Evolutionary conservation across 37 sponge, comb jelly and placozoan genomes (phyloP).

Genomic region (Crambe crambe): DNA sequence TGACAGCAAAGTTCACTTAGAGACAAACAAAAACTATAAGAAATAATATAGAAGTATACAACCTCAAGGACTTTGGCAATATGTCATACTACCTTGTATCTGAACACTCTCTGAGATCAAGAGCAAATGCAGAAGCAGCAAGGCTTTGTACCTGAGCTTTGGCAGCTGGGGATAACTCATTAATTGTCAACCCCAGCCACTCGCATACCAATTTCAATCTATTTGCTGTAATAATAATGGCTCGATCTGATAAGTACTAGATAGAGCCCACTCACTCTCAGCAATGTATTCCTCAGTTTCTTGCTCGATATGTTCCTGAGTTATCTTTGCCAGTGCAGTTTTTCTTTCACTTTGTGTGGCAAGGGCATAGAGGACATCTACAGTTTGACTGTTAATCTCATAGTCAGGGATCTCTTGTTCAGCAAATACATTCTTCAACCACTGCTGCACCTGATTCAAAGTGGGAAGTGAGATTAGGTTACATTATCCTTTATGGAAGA

Average conservation of each 20-base stretch:
- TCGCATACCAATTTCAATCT: slow-evolving; percentile 33
- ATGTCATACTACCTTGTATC: slow-evolving; percentile 42
- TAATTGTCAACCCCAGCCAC: slow-evolving; percentile 40
- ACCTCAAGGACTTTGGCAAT: not conserved
- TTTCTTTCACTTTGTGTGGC: slow-evolving; percentile 18
- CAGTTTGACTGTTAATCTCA: slow-evolving; percentile 52
- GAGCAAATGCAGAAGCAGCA: slow-evolving; percentile 27
- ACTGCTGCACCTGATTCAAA: slow-evolving; percentile 49
- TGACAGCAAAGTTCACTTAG: slow-evolving; percentile 31
- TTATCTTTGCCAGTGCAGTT: not conserved
- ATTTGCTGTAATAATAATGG: slow-evolving; percentile 34
- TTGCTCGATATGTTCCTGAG: slow-evolving; percentile 38
- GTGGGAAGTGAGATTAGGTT: no score
- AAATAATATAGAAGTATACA: not conserved
- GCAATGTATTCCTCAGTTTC: slow-evolving; percentile 53
- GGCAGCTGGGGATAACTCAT: slow-evolving; percentile 19
- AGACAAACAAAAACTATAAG: slow-evolving; percentile 40
- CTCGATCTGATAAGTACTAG: not conserved
- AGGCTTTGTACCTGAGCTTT: slow-evolving; percentile 20
- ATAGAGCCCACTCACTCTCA: slow-evolving; percentile 69
- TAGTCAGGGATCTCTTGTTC: slow-evolving; percentile 55
- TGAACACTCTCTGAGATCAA: slow-evolving; percentile 53
- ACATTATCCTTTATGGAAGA: not conserved
- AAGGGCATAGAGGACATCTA: slow-evolving; percentile 37
- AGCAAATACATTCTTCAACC: slow-evolving; percentile 62